Evolutionary conservation across 2,888 invertebrate genomes (phyloP).

Genomic region (Drosophila antonietae): DNA sequence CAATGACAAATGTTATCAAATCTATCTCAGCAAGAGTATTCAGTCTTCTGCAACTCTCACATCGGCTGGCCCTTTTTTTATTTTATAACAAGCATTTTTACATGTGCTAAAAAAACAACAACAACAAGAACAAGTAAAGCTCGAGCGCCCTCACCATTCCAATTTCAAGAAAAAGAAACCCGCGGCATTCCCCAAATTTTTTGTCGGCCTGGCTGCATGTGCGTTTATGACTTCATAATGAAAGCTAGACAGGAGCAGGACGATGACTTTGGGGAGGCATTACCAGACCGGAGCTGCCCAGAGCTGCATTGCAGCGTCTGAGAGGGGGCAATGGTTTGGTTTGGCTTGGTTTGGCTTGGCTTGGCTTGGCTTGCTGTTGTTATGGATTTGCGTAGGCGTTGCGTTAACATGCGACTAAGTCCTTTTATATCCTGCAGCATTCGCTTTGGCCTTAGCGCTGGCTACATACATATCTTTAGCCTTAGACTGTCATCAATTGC

Average conservation of each 20-base stretch:
- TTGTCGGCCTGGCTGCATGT: constrained; percentile 67
- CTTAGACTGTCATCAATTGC: constrained; percentile 79
- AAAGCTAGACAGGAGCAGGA: constrained; percentile 54
- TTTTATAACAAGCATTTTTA: constrained; percentile 76
- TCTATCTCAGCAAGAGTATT: constrained; percentile 1
- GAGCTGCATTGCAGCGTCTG: constrained; percentile 57
- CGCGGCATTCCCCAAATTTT: constrained; percentile 42
- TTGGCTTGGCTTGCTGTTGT: constrained; percentile 43
- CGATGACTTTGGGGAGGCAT: constrained; percentile 72
- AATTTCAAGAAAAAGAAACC: constrained; percentile 25
- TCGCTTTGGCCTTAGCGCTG: constrained; percentile 59
- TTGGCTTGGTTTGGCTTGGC: background rate
- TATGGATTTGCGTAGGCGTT: constrained; percentile 80
- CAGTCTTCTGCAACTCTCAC: background rate
- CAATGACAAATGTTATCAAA: background rate
- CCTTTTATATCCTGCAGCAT: constrained; percentile 79
- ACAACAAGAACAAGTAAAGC: constrained; percentile 36
- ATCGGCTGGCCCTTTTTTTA: constrained; percentile 7
- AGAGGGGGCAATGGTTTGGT: constrained; percentile 9
- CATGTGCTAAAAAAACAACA: constrained; percentile 72
- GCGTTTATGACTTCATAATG: constrained; percentile 81
- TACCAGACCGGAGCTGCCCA: constrained; percentile 31
- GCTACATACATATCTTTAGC: constrained; percentile 68
- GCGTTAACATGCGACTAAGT: constrained; percentile 81
- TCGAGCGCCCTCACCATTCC: constrained; percentile 7